These are phyloP conservation scores for Taphrorychus bicolor DNA, from an alignment of 2,888 invertebrate genomes.

Conservation along the genomic window DNA sequence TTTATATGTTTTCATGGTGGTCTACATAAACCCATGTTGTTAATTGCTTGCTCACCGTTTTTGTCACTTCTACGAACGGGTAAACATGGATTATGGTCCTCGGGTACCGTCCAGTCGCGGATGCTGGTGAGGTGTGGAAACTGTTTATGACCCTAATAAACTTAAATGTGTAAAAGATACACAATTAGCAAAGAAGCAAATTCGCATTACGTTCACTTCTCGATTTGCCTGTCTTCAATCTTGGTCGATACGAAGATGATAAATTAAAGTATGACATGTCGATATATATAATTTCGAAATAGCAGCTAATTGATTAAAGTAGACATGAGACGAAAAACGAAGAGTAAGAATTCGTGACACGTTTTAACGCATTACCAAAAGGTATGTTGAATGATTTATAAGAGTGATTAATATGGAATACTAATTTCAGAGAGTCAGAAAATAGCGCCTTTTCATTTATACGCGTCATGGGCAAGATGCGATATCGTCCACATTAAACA, in stretches of 20 bases:
- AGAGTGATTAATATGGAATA: slow-evolving; percentile 15
- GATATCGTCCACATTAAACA: not conserved
- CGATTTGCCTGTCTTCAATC: not conserved
- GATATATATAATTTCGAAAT: not conserved
- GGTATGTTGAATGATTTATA: slow-evolving; percentile 20
- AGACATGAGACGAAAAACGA: not conserved
- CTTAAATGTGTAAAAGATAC: no score
- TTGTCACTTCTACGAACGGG: slow-evolving; percentile 37
- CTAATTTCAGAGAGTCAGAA: not conserved
- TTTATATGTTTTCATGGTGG: slow-evolving; percentile 33
- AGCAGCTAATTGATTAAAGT: not conserved
- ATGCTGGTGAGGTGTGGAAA: slow-evolving; percentile 32
- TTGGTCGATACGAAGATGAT: not conserved
- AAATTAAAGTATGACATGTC: not conserved
- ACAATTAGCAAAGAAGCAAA: no score
- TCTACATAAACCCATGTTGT: slow-evolving; percentile 37
- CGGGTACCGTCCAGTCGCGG: slow-evolving; percentile 15
- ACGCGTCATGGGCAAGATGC: not conserved
- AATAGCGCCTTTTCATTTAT: no score
- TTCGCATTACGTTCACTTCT: no score
- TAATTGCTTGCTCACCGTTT: slow-evolving; percentile 36
- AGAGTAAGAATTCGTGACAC: not conserved
- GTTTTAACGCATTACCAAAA: slow-evolving; percentile 21
- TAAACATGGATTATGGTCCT: slow-evolving; percentile 30
- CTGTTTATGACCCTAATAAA: slow-evolving; percentile 7